A percentile compares a stretch with the other conserved stretches of the same genome.
These are phyloP conservation scores for Ciconia nigra DNA, from an alignment of 2,797 vertebrate genomes.

Conservation along the genomic window DNA sequence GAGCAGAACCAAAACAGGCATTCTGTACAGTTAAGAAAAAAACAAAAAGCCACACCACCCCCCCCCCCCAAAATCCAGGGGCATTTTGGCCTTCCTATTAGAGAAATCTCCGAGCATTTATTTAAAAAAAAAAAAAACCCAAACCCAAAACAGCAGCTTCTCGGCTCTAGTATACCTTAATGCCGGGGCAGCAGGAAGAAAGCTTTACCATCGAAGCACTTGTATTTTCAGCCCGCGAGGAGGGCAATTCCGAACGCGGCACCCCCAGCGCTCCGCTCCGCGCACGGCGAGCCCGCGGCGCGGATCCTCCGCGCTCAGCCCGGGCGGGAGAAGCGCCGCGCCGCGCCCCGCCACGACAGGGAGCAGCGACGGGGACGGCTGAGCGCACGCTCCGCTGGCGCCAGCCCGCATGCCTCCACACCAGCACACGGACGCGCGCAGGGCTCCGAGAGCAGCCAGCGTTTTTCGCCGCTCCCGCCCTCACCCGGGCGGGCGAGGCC, in stretches of 20 bases:
- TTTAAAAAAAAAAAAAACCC: not conserved
- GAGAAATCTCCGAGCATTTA: no score
- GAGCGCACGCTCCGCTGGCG: not conserved
- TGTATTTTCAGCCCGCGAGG: fast-evolving
- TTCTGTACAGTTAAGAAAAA: no score
- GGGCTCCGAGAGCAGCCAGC: no score
- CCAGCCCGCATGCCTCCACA: not conserved
- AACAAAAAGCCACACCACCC: no score
- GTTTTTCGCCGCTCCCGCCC: not conserved
- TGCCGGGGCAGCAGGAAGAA: fast-evolving
- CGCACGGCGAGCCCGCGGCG: not conserved
- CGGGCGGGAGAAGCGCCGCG: no score
- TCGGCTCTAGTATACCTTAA: fast-evolving
- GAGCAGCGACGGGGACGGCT: fast-evolving
- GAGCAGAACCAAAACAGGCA: not conserved
- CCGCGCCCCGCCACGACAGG: not conserved
- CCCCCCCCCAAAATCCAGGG: fast-evolving
- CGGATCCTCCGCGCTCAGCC: not conserved
- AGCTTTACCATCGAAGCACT: not conserved
- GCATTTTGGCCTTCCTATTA: fast-evolving
- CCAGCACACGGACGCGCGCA: no score
- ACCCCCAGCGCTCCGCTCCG: no score
- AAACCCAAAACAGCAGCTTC: not conserved
- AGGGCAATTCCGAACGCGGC: not conserved
- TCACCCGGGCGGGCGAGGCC: not conserved